Percentiles rank a stretch among this genome's conserved stretches.
Evolutionary conservation across 2,888 invertebrate species (phyloP).

Genomic region (Keiferia lycopersicella): DNA sequence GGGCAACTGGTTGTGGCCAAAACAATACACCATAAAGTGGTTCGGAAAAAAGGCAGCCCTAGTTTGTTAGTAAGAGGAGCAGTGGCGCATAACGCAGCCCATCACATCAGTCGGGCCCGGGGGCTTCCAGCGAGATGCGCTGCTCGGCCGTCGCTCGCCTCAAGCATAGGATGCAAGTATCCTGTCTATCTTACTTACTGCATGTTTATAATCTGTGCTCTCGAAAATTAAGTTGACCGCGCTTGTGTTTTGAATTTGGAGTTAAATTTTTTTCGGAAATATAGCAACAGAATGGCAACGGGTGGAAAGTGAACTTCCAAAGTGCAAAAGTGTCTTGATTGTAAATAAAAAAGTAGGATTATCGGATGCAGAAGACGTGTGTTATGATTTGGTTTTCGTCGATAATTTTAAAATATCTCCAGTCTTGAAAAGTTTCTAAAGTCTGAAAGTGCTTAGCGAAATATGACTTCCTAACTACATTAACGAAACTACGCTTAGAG

Average conservation of each 20-base stretch:
- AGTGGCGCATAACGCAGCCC: slow-evolving; percentile 61
- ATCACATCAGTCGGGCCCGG: slow-evolving; percentile 36
- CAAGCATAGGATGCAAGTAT: slow-evolving; percentile 76
- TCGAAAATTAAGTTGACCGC: background rate
- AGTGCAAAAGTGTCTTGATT: background rate
- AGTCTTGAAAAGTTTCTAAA: slow-evolving; percentile 3
- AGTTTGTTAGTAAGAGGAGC: slow-evolving; percentile 43
- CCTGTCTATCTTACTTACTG: slow-evolving; percentile 24
- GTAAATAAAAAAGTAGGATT: no score
- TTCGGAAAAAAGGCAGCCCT: slow-evolving; percentile 67
- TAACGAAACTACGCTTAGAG: background rate
- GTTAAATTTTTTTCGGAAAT: background rate
- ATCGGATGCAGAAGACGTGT: background rate
- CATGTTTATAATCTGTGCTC: slow-evolving; percentile 10
- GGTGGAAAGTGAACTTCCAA: background rate
- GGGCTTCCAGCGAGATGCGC: slow-evolving; percentile 66
- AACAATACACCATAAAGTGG: slow-evolving; percentile 71
- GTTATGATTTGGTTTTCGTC: background rate
- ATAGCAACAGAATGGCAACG: background rate
- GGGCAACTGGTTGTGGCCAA: slow-evolving; percentile 55
- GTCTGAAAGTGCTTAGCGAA: slow-evolving; percentile 4
- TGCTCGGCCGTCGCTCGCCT: slow-evolving; percentile 64
- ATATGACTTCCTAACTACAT: background rate
- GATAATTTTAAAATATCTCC: background rate
- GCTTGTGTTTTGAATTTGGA: background rate